Conservation (phyloP, 1,140 invertebrate species). For the Ceratosolen solmsi region DNA sequence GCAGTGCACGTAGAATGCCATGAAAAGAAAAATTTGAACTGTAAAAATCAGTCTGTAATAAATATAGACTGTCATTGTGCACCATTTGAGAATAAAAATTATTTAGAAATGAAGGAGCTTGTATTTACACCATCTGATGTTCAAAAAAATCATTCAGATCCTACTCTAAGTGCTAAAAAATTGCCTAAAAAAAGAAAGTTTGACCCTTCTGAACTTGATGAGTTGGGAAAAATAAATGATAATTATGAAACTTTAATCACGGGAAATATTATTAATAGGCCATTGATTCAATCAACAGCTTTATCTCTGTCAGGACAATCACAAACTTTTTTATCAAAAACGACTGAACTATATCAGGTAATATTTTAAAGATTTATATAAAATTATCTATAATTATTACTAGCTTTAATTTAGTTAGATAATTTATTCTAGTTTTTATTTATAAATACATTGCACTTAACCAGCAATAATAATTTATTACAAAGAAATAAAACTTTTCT, state of each 20-base stretch:
- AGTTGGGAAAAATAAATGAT: conserved; percentile 66
- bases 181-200: conserved; percentile 93
- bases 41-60: neutral
- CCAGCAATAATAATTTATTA: no score
- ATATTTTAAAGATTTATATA: no score
- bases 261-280: conserved; percentile 12
- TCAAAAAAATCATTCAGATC: conserved; percentile 68
- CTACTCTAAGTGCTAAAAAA: conserved; percentile 74
- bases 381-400: no score
- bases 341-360: neutral
- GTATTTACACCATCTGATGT: conserved; percentile 59
- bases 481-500: no score
- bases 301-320: neutral
- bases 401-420: no score
- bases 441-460: no score
- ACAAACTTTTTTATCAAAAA: conserved; percentile 12
- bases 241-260: neutral
- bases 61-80: conserved; percentile 14
- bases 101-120: neutral
- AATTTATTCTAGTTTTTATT: no score
- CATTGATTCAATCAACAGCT: neutral
- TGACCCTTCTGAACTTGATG: conserved; percentile 87
- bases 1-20: neutral
- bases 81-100: neutral
- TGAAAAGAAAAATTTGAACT: neutral